Percentiles rank a stretch among this genome's conserved stretches.
These are phyloP conservation scores for Spilosoma lubricipeda DNA, from an alignment of 2,888 invertebrate genomes.

Conservation along the genomic window DNA sequence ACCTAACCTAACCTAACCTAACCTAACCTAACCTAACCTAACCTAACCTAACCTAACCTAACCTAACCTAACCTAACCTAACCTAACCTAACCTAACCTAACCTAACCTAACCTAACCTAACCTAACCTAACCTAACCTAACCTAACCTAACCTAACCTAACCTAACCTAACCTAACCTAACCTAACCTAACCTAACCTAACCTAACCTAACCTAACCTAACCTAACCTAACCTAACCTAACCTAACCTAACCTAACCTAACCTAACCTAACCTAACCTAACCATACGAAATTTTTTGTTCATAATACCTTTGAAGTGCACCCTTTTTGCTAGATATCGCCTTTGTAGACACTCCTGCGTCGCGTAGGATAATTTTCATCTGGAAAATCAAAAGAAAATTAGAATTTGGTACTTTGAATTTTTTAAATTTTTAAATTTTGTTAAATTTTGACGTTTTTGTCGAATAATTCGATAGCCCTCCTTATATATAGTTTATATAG, in stretches of 20 bases:
- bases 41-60: slow-evolving; percentile 22
- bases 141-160: slow-evolving; percentile 22
- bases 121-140: slow-evolving; percentile 22
- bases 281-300: too few relatives aligned
- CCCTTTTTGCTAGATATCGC: too few relatives aligned
- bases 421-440: too few relatives aligned
- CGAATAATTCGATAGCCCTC: too few relatives aligned
- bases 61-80: slow-evolving; percentile 22
- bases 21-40: slow-evolving; percentile 22
- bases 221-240: slow-evolving; percentile 4
- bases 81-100: slow-evolving; percentile 22
- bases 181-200: slow-evolving; percentile 22
- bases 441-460: too few relatives aligned
- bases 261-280: slow-evolving; percentile 25
- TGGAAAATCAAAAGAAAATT: too few relatives aligned
- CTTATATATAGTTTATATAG: too few relatives aligned
- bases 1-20: slow-evolving; percentile 22
- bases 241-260: slow-evolving; percentile 27
- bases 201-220: slow-evolving; percentile 22
- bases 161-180: slow-evolving; percentile 22
- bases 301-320: too few relatives aligned
- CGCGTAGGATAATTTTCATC: too few relatives aligned
- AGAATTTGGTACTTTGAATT: too few relatives aligned
- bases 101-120: slow-evolving; percentile 22
- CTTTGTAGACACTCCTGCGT: too few relatives aligned